These are phyloP conservation scores for Drosophila orosa DNA, from an alignment of 1,140 invertebrate species.

Conservation along the genomic window DNA sequence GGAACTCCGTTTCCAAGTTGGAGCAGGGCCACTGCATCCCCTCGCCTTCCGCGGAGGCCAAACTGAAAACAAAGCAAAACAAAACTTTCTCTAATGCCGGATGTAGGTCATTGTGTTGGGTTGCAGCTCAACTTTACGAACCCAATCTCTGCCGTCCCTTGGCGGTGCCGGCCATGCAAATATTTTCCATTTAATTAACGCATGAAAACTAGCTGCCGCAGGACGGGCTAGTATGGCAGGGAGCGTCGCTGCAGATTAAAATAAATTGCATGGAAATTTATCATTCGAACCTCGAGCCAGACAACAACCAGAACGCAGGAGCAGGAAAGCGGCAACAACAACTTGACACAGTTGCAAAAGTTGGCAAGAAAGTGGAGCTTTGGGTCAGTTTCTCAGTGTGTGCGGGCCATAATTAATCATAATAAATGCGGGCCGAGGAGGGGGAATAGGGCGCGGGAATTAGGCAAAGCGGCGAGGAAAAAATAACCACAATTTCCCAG, in stretches of 20 bases:
- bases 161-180: conserved; percentile 53
- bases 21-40: not conserved
- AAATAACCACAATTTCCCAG: conserved; percentile 66
- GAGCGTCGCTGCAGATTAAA: conserved; percentile 75
- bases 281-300: conserved; percentile 66
- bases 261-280: conserved; percentile 80
- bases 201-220: conserved; percentile 59
- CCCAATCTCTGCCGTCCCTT: conserved; percentile 21
- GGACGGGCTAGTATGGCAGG: conserved; percentile 11
- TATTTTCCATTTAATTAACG: conserved; percentile 82
- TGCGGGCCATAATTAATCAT: conserved; percentile 74
- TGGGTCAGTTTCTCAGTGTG: conserved; percentile 58
- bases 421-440: conserved; percentile 65
- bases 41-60: not conserved
- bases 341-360: conserved; percentile 74
- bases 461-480: conserved; percentile 39
- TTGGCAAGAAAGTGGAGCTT: conserved; percentile 76
- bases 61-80: conserved; percentile 18
- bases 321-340: conserved; percentile 39
- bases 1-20: conserved; percentile 19
- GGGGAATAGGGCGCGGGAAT: conserved; percentile 16
- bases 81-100: conserved; percentile 66
- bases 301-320: conserved; percentile 35
- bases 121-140: conserved; percentile 61
- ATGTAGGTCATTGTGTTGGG: conserved; percentile 73